Base-by-base conservation (phyloP, 2,797 vertebrate genomes). In the Xyrichtys novacula region DNA sequence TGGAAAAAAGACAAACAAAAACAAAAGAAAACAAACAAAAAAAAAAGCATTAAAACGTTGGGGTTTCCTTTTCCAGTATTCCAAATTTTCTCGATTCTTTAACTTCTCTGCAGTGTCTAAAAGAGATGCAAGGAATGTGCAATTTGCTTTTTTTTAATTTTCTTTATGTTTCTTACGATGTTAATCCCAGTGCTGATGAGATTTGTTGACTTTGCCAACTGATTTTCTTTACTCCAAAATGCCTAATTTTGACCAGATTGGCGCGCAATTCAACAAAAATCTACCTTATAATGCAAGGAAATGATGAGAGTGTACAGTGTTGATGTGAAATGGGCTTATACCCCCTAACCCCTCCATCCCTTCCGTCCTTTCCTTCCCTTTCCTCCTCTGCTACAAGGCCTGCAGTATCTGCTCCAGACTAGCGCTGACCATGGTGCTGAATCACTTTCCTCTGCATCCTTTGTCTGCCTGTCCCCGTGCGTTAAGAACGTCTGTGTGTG, bases 351-450 rank as follows among this genome's bases (percentile, higher is more conserved):
- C 23, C 8, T 22, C 5, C 1, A 16, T 26, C n/a, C 52, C 38
- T 50, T 12, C 12, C 22, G 11, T 26, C 17, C 14, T 7, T 16
- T 9, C 44, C 6, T 7, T 20, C 9, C 12, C 6, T 1, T n/a
- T 4, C 8, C 4, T 31, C 10, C 31, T 14, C 11, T 10, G 10
- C 17, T 23, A 17, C 31, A 14, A 47, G 52, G 72, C 63, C 64
- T 54, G 1, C 54, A 64, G 39, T 39, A 25, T 58, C 53, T 47
- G 20, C 54, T 65, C 43, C 71, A 69, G 66, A 59, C 53, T 59
- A 54, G 69, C 44, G 60, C 85, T 87, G 80, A 85, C 76, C 86
- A 70, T 71, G 86, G 89, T 89, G 89, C 88, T 89, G 88, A 86
- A 86, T 83, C 83, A 79, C 62, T 9, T 22, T 40, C 60, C 48